Percentiles rank a stretch among this genome's conserved stretches.
These are phyloP conservation scores for Polypedilum vanderplanki DNA, from an alignment of 1,140 invertebrate species.

Conservation along the genomic window DNA sequence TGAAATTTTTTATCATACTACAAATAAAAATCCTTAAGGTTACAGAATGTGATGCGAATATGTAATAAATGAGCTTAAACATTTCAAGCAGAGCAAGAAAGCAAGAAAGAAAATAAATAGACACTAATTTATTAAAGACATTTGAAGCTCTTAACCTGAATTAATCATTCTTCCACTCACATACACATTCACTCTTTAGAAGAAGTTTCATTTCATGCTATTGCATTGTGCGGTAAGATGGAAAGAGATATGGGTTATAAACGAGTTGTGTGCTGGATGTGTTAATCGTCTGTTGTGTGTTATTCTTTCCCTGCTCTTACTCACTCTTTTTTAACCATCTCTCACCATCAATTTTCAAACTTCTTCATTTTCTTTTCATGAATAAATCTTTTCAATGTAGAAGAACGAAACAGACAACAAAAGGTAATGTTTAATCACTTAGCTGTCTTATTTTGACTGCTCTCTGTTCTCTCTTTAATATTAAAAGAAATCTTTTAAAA, in stretches of 20 bases:
- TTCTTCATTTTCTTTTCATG: too few species aligned
- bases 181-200: not conserved
- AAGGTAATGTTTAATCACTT: not conserved
- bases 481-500: too few species aligned
- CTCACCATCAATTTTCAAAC: too few species aligned
- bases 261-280: conserved; percentile 9
- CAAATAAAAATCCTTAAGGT: not conserved
- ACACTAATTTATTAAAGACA: conserved; percentile 12
- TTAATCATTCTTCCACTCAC: conserved; percentile 16
- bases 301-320: not conserved
- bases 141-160: conserved; percentile 23
- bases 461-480: too few species aligned
- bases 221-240: conserved; percentile 16
- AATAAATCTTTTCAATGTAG: too few species aligned
- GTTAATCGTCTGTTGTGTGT: conserved; percentile 25
- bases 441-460: conserved; percentile 4
- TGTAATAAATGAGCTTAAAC: not conserved
- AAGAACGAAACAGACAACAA: not conserved
- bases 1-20: not conserved
- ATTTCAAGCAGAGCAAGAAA: not conserved
- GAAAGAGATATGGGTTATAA: conserved; percentile 7
- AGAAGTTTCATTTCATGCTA: not conserved
- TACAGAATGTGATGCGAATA: conserved; percentile 23
- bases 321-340: not conserved
- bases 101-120: conserved; percentile 18